A percentile compares a stretch with the other conserved stretches of the same genome.
Evolutionary conservation across 2,113 vertebrate genomes (phyloP).

Genomic region (Siphamia tubifer): DNA sequence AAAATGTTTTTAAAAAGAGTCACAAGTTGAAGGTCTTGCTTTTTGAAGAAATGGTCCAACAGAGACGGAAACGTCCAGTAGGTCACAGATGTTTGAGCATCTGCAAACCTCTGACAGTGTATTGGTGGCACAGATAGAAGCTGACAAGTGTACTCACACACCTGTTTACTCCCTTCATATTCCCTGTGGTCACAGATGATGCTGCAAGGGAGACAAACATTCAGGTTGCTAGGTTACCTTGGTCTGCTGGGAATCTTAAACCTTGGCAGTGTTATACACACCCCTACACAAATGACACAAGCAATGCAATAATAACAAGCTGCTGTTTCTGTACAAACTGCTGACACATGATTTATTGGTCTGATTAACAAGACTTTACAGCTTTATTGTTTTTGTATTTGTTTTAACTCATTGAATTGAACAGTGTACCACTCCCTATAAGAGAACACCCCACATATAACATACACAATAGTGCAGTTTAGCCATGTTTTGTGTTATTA

Average conservation of each 20-base stretch:
- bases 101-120: neutral
- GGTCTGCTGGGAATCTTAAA: slow-evolving; percentile 19
- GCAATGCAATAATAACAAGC: neutral
- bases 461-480: too few relatives aligned
- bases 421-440: too few relatives aligned
- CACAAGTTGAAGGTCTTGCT: neutral
- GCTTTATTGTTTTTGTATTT: neutral
- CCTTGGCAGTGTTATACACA: neutral
- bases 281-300: neutral
- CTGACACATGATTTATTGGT: neutral
- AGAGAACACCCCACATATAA: too few relatives aligned
- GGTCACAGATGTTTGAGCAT: neutral
- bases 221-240: slow-evolving; percentile 58
- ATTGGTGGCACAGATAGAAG: neutral
- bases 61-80: neutral
- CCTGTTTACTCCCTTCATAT: slow-evolving; percentile 61
- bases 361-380: too few relatives aligned
- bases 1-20: neutral
- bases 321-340: neutral
- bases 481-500: too few relatives aligned
- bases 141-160: neutral
- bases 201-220: slow-evolving; percentile 42
- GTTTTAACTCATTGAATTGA: too few relatives aligned
- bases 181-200: slow-evolving; percentile 42
- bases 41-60: neutral